A percentile compares a stretch with the other conserved stretches of the same genome.
phyloP scores from a whole-genome alignment of 1,140 invertebrate species.

The Schlechtendalia chinensis region DNA sequence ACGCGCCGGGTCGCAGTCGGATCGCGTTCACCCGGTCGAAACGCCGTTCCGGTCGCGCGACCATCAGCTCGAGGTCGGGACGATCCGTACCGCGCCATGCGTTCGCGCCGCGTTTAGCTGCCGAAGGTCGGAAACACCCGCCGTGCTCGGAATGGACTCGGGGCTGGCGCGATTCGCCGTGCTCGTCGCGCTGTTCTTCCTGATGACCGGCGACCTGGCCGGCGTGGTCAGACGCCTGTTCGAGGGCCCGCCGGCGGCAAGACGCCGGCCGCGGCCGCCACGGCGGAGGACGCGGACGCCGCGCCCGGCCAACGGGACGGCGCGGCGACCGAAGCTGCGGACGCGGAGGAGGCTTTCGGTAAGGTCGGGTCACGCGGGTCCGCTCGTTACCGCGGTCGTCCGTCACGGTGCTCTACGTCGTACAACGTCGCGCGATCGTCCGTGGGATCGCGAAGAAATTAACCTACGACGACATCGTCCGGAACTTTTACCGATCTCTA shows the following conservation, averaged over 20 bases:
- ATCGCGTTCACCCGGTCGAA: neutral
- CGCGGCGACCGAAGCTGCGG: neutral
- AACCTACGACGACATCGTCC: no score
- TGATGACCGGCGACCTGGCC: conserved; percentile 51
- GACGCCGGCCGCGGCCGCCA: neutral
- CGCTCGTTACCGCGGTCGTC: no score
- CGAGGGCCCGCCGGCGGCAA: conserved; percentile 10
- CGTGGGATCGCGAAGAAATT: no score
- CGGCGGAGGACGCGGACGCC: neutral
- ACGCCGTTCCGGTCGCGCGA: neutral
- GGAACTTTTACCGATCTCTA: no score
- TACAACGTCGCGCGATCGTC: no score
- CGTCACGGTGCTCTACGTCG: no score
- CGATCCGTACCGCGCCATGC: neutral
- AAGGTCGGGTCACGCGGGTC: no score
- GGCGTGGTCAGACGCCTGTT: conserved; percentile 47
- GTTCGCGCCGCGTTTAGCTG: neutral
- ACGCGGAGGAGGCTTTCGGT: neutral
- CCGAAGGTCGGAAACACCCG: neutral
- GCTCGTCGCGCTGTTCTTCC: conserved; percentile 51
- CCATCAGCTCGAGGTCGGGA: neutral
- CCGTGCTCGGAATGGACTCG: conserved; percentile 50
- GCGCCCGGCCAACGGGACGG: neutral
- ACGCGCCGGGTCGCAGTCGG: neutral
- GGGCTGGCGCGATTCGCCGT: conserved; percentile 47